Evolutionary conservation across 2,113 vertebrate genomes (phyloP), one percentile per base, ranked within the genome.

Genomic region (Edolisoma coerulescens): DNA sequence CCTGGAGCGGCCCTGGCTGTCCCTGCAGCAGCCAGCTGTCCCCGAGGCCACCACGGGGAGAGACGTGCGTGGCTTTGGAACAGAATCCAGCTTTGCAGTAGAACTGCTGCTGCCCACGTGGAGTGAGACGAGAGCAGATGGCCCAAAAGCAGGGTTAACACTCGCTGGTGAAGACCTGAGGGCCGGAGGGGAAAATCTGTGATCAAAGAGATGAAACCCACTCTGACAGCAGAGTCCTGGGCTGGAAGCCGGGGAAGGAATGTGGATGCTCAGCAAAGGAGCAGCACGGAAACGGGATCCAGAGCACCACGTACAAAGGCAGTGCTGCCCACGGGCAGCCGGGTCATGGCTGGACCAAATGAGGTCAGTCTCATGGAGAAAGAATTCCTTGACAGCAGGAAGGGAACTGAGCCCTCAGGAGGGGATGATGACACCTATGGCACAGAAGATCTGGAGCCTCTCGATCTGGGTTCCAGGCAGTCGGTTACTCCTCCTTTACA

Each of bases 231-330:
- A 45, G 17, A 42, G 44, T 68, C 10, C 68, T 50, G 20, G 35
- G 28, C 68, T 47, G 59, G 47, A 5, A 33, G 20, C 50, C 12
- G 33, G 45, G 57, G 35, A n/a, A 61, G 30, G 50, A 56, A 20
- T 2, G 47, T 21, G 54, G 52, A 14, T 0, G 2, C 44, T 21
- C 53, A 75, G 53, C 33, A 45, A 13, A 93, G 53, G 12, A 87
- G 47, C 41, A 50, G 35, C 26, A 11, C 0, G 2, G 54, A 56
- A 84, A 89, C 8, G n/a, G 49, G n/a, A 77, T 26, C 30, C 70
- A 26, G 35, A 50, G 57, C 50, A 49, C 13, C 12, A 8, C 0
- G 0, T 3, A 4, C 24, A 64, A 69, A 59, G 0, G 2, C 35
- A 47, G 60, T 6, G 26, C 1, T 79, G 26, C 20, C 56, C 42